These are phyloP conservation scores for Bombus affinis DNA, from an alignment of 1,140 invertebrate species.

Conservation along the genomic window DNA sequence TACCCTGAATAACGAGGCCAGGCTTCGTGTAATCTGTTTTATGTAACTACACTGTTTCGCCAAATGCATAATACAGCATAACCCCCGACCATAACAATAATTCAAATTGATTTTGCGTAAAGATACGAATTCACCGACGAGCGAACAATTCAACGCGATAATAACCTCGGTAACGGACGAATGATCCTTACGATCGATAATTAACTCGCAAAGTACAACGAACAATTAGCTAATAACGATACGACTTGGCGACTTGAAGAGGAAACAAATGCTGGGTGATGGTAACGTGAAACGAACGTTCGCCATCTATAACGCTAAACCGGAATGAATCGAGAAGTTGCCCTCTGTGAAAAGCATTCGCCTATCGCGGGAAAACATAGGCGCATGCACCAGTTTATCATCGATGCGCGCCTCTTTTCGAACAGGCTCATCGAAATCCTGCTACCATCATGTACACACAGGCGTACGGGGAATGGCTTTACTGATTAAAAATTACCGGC, in stretches of 20 bases:
- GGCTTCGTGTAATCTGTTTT: slow-evolving; percentile 11
- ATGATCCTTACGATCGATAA: background rate
- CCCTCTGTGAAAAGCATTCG: background rate
- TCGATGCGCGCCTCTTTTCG: slow-evolving; percentile 15
- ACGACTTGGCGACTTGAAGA: background rate
- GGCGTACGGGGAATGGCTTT: background rate
- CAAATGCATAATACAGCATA: slow-evolving; percentile 4
- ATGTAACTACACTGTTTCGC: background rate
- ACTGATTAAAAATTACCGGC: slow-evolving; percentile 56
- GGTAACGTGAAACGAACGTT: background rate
- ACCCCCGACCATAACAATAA: background rate
- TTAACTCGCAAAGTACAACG: background rate
- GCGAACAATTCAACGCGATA: background rate
- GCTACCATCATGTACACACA: background rate
- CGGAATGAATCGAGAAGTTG: background rate
- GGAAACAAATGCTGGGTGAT: background rate
- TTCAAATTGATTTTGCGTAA: slow-evolving; percentile 5
- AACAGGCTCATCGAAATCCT: slow-evolving; percentile 31
- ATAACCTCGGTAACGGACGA: background rate
- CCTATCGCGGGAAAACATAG: too few species aligned
- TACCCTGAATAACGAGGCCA: background rate
- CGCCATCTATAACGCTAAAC: background rate
- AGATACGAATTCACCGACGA: slow-evolving; percentile 13
- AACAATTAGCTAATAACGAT: background rate
- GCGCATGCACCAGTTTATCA: slow-evolving; percentile 22